Evolutionary conservation across 1,140 invertebrate genomes (phyloP), one percentile per base, ranked within the genome.

Genomic region (Aphaenogaster ashmeadi): DNA sequence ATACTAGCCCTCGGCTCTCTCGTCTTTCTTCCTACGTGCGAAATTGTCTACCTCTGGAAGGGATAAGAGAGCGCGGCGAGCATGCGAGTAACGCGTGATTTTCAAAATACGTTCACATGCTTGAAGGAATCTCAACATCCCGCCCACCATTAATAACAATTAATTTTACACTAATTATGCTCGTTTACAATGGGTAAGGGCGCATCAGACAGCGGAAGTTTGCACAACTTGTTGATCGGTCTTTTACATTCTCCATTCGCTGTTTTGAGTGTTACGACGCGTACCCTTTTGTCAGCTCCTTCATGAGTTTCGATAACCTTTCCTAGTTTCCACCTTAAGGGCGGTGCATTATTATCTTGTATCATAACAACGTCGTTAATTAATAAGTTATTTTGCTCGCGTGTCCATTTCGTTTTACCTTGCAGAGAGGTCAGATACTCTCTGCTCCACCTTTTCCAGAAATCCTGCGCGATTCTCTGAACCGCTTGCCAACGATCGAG

Each of bases 181-280:
- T n/a, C n/a, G n/a, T n/a, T n/a, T n/a, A n/a, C n/a, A n/a, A n/a
- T n/a, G n/a, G n/a, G n/a, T n/a, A n/a, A n/a, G n/a, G n/a, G n/a
- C n/a, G n/a, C 41, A n/a, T n/a, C n/a, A n/a, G n/a, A n/a, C 0
- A 47, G 7, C 13, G 21, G 67, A 0, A 71, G 6, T 8, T 50
- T 71, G 33, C 67, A 71, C 0, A 71, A 5, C 9, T 71, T 71
- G 52, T 71, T 5, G 33, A n/a, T 71, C 44, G 41, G 5, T 71
- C 27, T 2, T 3, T 27, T 11, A 27, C 41, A 44, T n/a, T n/a
- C n/a, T n/a, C n/a, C n/a, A 3, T 1, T 50, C 4, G 21, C 21
- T 0, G 44, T 50, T 18, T 50, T 71, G 7, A 50, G n/a, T n/a
- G n/a, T 50, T 0, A 71, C 21, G 0, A 71, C 44, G 2, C 67